A percentile compares a stretch with the other conserved stretches of the same genome.
Evolutionary conservation across 2,797 vertebrate species (phyloP).

Genomic region (Falco biarmicus): DNA sequence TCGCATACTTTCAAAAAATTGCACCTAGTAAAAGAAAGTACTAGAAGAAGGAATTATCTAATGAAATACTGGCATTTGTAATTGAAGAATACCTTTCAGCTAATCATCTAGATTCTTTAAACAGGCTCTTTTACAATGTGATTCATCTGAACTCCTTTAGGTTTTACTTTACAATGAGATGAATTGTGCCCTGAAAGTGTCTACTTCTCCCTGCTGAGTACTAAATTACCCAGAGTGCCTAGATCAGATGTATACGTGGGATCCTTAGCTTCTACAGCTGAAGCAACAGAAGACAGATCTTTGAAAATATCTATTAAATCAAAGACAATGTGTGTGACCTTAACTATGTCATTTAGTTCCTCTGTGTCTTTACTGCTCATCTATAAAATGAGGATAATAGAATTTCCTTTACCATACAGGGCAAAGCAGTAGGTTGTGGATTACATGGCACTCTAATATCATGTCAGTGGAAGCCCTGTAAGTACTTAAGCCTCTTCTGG

Average conservation of each 20-base stretch:
- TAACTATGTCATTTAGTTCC: not conserved
- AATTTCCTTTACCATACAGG: not conserved
- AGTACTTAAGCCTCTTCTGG: not conserved
- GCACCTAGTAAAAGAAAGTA: not conserved
- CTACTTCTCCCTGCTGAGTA: not conserved
- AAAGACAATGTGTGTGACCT: not conserved
- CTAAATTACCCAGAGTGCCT: not conserved
- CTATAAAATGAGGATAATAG: not conserved
- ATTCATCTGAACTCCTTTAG: not conserved
- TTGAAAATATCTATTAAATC: conserved; percentile 13
- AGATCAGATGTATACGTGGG: not conserved
- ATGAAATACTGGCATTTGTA: conserved; percentile 10
- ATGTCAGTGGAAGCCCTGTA: not conserved
- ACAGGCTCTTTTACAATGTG: not conserved
- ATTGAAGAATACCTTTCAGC: not conserved
- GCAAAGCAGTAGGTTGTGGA: not conserved
- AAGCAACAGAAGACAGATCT: conserved; percentile 22
- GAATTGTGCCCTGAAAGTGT: not conserved
- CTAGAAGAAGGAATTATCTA: not conserved
- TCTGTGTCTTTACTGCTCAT: not conserved
- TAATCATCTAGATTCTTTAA: conserved; percentile 27
- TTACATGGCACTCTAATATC: not conserved
- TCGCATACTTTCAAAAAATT: not conserved
- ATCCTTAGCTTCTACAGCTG: not conserved
- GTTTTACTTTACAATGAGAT: not conserved